Base-by-base conservation (phyloP, 2,888 invertebrate species). In the Conus canariensis region DNA sequence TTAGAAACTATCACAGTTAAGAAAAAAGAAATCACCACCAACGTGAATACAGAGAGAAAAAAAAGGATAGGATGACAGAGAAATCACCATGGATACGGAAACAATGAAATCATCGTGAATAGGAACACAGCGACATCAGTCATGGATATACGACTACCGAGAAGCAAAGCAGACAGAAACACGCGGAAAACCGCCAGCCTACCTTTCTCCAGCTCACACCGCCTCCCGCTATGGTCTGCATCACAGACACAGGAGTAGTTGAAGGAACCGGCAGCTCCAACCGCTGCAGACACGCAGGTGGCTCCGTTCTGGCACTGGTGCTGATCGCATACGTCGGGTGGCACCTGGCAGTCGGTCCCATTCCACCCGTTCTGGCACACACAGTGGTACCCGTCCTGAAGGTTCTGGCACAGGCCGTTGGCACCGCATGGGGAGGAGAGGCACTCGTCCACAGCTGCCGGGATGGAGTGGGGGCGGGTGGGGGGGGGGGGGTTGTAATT, bases 391-490 rank as follows among this genome's bases (percentile, higher is more conserved):
- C 98, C 97, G 12, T 99, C 99, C 8, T 98, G 97, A 90, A 97
- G 97, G 96, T 99, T 99, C 91, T 97, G 97, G 95, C 99, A 99
- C 87, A 97, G 97, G 0, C 99, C 99, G 22, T 97, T 97, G 93
- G 98, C 98, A 12, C 30, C 12, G 95, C 99, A 99, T 93, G 98
- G 97, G 95, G 98, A 98, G 59, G 97, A 97, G 30, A 97, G 97
- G 95, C 99, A 99, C 96, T 99, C 99, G 95, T 99, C 98, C 89
- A 98, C 97, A 96, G 99, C 99, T 96, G 93, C 22, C n/a, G n/a
- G 19, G 19, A 74, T 30, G 30, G 30, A 74, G 10, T 74, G 16
- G 14, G 67, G 22, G n/a, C n/a, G n/a, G n/a, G n/a, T n/a, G n/a
- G n/a, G 14, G 67, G 16, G 12, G 2, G 45, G 45, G 45, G 45